These are phyloP conservation scores for Chunga burmeisteri DNA, from an alignment of 2,113 vertebrate species.

Conservation along the genomic window DNA sequence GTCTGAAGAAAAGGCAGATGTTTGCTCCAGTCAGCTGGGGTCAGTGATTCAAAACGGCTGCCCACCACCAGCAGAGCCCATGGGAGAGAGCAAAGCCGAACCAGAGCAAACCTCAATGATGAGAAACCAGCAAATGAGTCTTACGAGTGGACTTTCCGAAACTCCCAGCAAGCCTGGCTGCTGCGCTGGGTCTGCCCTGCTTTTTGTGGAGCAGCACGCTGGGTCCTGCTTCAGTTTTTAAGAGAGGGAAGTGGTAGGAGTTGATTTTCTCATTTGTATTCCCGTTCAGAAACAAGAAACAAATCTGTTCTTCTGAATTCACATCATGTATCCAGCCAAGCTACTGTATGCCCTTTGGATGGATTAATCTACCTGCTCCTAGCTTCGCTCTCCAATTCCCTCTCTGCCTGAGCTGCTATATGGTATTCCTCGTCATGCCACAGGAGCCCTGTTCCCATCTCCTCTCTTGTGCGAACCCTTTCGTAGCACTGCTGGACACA, in stretches of 20 bases:
- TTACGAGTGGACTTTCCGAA: not conserved
- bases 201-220: not conserved
- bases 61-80: not conserved
- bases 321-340: not conserved
- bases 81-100: not conserved
- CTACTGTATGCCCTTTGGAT: not conserved
- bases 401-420: not conserved
- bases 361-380: conserved; percentile 4
- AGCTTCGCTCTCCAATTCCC: not conserved
- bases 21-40: not conserved
- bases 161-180: not conserved
- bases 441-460: not conserved
- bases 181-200: not conserved
- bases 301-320: conserved; percentile 11
- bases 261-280: conserved; percentile 11
- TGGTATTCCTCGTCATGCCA: not conserved
- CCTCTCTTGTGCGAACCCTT: not conserved
- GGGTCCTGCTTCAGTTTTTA: not conserved
- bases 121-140: not conserved
- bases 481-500: not conserved
- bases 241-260: not conserved
- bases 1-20: not conserved
- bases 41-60: not conserved
- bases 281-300: not conserved
- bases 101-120: not conserved